phyloP scores from a whole-genome alignment of 2,797 vertebrate genomes.

The Pantherophis vulpinus region DNA sequence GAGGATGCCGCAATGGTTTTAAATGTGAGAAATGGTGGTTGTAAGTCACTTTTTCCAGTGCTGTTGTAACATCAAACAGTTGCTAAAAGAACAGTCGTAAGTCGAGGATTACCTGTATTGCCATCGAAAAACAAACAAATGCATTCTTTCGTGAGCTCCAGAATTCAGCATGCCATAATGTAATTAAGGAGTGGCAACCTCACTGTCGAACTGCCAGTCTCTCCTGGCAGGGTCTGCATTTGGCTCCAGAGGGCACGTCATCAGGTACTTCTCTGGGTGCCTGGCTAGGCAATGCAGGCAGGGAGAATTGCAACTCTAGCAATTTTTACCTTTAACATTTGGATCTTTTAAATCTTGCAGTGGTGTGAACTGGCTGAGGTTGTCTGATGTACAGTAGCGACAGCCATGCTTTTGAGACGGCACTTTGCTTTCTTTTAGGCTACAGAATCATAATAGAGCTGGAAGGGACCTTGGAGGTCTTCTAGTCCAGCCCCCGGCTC shows the following conservation, averaged over 20 bases:
- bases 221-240: background rate
- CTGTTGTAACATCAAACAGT: background rate
- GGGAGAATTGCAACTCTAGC: too few species aligned
- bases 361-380: background rate
- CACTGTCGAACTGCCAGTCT: too few species aligned
- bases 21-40: background rate
- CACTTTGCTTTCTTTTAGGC: background rate
- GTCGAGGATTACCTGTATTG: background rate
- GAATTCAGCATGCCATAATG: background rate
- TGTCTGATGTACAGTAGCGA: background rate
- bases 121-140: too few species aligned
- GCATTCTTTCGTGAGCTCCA: background rate
- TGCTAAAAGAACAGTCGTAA: background rate
- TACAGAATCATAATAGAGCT: too few species aligned
- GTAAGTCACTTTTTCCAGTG: background rate
- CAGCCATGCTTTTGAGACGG: background rate
- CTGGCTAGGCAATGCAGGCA: background rate
- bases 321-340: background rate
- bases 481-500: too few species aligned
- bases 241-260: background rate
- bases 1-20: background rate
- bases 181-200: background rate
- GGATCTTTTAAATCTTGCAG: background rate
- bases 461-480: too few species aligned
- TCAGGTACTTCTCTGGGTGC: background rate